Evolutionary conservation across 1,140 invertebrate genomes (phyloP), one percentile per base, ranked within the genome.

Genomic region (Watersipora subatra): DNA sequence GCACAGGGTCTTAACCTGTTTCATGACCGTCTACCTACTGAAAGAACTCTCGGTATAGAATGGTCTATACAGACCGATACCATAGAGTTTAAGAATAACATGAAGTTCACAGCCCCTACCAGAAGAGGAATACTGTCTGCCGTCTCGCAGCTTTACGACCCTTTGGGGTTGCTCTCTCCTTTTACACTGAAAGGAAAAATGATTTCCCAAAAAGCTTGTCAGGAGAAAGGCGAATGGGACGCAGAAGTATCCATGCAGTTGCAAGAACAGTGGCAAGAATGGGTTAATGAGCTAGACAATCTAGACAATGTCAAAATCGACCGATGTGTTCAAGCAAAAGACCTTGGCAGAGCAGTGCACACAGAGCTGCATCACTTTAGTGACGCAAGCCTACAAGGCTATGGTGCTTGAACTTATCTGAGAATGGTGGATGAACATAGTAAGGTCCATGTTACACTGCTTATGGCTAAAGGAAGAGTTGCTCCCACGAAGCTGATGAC

Each of bases 331-430:
- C 12, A 59, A 12, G 12, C 57, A 12, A 59, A 59, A 25, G 7
- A 12, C 12, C 22, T 59, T n/a, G 19, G 25, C 7, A 12, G 12
- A n/a, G 25, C 12, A 7, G 22, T 7, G 22, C 19, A 22, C 3
- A 22, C 19, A 59, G 57, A 59, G 22, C 57, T 59, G 19, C 57
- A 59, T 25, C 57, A 59, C 22, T 59, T 59, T 22, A 59, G 57
- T 59, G 57, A 59, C 22, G 57, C 57, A 12, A 59, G 57, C 34
- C 7, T 12, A 46, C 7, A 46, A 7, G 34, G 34, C 7, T 46
- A 46, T n/a, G 34, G 34, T 7, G 34, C 34, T 12, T 46, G 34
- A 12, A 12, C 34, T 7, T 46, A 46, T 46, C 7, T 7, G 7
- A 7, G 34, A n/a, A 7, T 46, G 7, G n/a, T 46, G 7, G 34